Conservation (phyloP, 1,140 invertebrate genomes). For the Mesaphorura yosii region DNA sequence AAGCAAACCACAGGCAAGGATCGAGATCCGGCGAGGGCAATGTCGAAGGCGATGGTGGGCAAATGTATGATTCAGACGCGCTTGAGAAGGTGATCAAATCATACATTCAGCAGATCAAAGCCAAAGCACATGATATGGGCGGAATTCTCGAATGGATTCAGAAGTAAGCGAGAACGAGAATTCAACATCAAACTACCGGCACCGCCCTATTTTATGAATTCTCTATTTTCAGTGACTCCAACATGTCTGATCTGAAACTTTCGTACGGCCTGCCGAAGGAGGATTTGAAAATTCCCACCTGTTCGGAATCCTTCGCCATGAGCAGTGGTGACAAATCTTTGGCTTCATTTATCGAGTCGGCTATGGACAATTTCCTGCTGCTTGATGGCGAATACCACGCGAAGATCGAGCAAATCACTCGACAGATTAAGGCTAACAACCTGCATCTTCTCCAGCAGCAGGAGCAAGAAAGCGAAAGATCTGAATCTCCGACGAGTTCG, state of each 20-base stretch:
- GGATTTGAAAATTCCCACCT: conserved; percentile 6
- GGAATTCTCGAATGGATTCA: not conserved
- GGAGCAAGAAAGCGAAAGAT: too few relatives aligned
- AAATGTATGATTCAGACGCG: not conserved
- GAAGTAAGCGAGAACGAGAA: not conserved
- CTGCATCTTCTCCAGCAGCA: not conserved
- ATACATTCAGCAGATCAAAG: not conserved
- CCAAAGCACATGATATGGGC: not conserved
- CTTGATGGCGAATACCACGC: conserved; percentile 24
- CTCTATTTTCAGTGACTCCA: not conserved
- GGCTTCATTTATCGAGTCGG: conserved; percentile 11
- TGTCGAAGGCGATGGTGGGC: not conserved
- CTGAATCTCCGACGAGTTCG: too few relatives aligned
- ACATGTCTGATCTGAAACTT: conserved; percentile 5
- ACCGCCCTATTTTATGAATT: not conserved
- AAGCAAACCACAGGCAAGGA: too few relatives aligned
- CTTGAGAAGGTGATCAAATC: not conserved
- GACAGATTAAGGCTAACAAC: conserved; percentile 13
- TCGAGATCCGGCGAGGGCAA: too few relatives aligned
- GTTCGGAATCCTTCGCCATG: not conserved
- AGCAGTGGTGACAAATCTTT: not conserved
- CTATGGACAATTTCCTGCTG: conserved; percentile 22
- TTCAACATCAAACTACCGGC: not conserved
- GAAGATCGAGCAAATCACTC: conserved; percentile 23
- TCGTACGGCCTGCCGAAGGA: conserved; percentile 17